Conservation (phyloP, 2,113 vertebrate genomes). For the Triplophysa dalaica region DNA sequence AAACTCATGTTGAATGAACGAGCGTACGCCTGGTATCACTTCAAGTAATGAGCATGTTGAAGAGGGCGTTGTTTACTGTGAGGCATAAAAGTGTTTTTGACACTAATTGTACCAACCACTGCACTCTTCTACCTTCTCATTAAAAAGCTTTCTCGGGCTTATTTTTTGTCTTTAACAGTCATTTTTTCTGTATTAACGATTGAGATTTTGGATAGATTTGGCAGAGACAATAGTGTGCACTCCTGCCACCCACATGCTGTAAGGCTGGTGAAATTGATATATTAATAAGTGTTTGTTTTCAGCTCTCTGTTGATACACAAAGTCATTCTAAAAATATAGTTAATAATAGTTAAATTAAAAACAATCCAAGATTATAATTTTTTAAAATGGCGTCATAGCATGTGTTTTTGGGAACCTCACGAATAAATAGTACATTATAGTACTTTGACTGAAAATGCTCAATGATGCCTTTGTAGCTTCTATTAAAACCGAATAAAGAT, state of each 20-base stretch:
- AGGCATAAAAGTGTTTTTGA: conserved; percentile 21
- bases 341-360: too few relatives aligned
- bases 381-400: too few relatives aligned
- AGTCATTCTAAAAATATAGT: too few relatives aligned
- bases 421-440: too few relatives aligned
- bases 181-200: conserved; percentile 21
- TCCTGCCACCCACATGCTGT: neutral
- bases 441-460: too few relatives aligned
- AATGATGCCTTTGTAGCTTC: neutral
- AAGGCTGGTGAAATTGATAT: neutral
- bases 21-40: conserved; percentile 12
- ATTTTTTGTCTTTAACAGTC: conserved; percentile 17
- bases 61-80: conserved; percentile 5
- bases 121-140: conserved; percentile 34
- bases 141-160: conserved; percentile 23
- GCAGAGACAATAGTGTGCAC: neutral
- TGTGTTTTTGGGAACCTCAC: too few relatives aligned
- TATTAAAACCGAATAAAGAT: neutral
- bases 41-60: conserved; percentile 25
- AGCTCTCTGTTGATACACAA: too few relatives aligned
- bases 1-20: conserved; percentile 6
- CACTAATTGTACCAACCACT: conserved; percentile 3
- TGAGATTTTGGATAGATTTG: neutral
- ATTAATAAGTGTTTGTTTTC: too few relatives aligned
- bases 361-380: too few relatives aligned